These are phyloP conservation scores for Spongia lamella DNA, from an alignment of 37 sponge, comb jelly and placozoan genomes.

Conservation along the genomic window DNA sequence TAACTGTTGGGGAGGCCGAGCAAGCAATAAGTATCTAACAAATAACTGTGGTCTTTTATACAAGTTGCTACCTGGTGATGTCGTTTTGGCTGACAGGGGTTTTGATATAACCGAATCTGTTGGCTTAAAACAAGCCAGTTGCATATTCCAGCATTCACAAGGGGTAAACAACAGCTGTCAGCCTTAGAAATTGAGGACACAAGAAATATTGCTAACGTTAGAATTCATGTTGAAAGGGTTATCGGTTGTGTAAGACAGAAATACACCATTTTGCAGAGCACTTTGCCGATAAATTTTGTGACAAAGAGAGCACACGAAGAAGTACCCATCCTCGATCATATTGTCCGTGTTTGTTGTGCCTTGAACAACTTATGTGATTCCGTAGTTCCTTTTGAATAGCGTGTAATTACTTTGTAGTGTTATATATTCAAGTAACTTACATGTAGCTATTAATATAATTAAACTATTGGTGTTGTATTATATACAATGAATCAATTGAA, in stretches of 20 bases:
- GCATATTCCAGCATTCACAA: slow-evolving; percentile 69
- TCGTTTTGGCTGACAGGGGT: slow-evolving; percentile 69
- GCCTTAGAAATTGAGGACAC: slow-evolving; percentile 59
- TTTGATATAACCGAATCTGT: slow-evolving; percentile 74
- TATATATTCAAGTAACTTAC: no score
- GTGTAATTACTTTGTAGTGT: no score
- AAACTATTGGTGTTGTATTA: no score
- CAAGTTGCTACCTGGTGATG: no score
- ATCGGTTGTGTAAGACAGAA: slow-evolving; percentile 62
- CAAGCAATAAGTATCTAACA: slow-evolving; percentile 68
- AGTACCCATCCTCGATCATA: slow-evolving; percentile 18
- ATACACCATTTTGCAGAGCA: slow-evolving; percentile 47
- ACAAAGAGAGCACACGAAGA: slow-evolving; percentile 7
- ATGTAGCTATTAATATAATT: no score
- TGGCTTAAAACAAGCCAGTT: slow-evolving; percentile 43
- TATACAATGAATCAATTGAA: no score
- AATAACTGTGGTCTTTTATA: no score
- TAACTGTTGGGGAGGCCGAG: slow-evolving; percentile 67
- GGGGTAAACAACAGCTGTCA: slow-evolving; percentile 61
- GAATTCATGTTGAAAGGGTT: slow-evolving; percentile 77
- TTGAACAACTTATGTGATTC: slow-evolving; percentile 62
- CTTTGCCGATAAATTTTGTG: slow-evolving; percentile 49
- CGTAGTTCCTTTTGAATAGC: slow-evolving; percentile 55
- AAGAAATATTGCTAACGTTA: slow-evolving; percentile 65
- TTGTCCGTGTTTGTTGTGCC: slow-evolving; percentile 61